Conservation (phyloP, 2,888 invertebrate genomes). For the Microchrysa polita region DNA sequence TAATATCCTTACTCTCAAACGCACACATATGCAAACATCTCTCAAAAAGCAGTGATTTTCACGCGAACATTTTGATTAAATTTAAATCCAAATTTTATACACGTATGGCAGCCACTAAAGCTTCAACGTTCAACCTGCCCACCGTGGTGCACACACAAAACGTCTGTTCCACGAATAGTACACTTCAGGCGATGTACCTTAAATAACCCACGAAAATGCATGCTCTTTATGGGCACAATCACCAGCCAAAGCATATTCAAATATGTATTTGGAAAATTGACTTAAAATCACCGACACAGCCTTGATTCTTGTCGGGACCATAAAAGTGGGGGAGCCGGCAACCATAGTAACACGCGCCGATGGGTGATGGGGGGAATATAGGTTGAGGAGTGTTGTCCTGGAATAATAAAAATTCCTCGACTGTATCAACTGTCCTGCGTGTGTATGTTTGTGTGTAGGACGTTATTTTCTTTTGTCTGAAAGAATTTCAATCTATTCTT, state of each 20-base stretch:
- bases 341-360: not conserved
- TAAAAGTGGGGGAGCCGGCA: not conserved
- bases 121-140: too few relatives aligned
- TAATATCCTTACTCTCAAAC: too few relatives aligned
- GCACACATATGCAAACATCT: too few relatives aligned
- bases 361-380: not conserved
- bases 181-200: too few relatives aligned
- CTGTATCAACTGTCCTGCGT: constrained; percentile 2
- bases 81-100: too few relatives aligned
- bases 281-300: not conserved
- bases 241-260: not conserved
- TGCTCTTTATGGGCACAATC: not conserved
- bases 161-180: too few relatives aligned
- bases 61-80: too few relatives aligned
- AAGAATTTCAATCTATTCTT: constrained; percentile 24
- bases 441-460: not conserved
- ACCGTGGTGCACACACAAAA: too few relatives aligned
- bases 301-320: not conserved
- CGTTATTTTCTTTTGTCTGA: not conserved
- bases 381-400: not conserved
- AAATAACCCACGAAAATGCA: too few relatives aligned
- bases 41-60: too few relatives aligned
- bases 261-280: not conserved
- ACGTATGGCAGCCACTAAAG: too few relatives aligned
- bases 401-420: constrained; percentile 24